Conservation (phyloP, 2,113 vertebrate genomes). For the Aythya baeri region DNA sequence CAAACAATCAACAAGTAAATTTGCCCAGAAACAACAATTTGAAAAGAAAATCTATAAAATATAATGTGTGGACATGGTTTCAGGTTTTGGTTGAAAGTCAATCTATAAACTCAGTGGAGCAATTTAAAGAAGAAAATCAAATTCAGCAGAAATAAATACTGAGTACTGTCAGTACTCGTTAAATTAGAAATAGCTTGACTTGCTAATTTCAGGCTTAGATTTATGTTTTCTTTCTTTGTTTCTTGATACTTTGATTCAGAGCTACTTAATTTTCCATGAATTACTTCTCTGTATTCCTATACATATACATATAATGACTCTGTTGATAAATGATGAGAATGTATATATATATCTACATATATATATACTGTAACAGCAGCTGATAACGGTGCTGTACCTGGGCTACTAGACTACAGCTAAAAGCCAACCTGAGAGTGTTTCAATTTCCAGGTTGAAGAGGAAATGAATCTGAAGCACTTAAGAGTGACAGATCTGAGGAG, state of each 20-base stretch:
- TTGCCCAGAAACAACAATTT: neutral
- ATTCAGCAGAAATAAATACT: neutral
- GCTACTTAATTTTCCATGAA: neutral
- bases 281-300: neutral
- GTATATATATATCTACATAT: neutral
- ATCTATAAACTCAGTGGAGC: conserved; percentile 14
- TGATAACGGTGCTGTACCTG: neutral
- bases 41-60: conserved; percentile 52
- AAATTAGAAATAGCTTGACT: neutral
- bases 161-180: neutral
- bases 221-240: neutral
- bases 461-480: neutral
- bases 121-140: conserved; percentile 18
- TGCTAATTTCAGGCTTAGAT: neutral
- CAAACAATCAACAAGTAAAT: conserved; percentile 15
- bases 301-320: neutral
- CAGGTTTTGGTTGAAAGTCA: neutral
- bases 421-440: neutral
- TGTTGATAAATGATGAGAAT: neutral
- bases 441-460: neutral
- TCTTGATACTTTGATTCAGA: neutral
- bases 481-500: neutral
- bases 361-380: neutral
- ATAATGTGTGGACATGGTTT: neutral
- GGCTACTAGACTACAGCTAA: neutral